phyloP scores from a whole-genome alignment of 2,888 invertebrate species.

The Agapostemon virescens region DNA sequence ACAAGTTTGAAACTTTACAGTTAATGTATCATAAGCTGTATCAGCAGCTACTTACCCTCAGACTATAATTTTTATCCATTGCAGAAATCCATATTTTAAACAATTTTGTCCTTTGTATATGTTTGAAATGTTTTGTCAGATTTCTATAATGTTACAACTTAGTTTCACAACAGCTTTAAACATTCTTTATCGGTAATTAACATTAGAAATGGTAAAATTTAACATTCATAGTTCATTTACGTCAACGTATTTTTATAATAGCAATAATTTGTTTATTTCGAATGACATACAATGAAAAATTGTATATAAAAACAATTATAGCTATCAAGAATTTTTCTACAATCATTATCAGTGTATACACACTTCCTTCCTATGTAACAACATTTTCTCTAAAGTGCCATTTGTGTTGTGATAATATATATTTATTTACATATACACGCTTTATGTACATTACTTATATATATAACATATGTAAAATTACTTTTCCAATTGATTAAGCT shows the following conservation, averaged over 20 bases:
- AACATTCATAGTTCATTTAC: constrained; percentile 1
- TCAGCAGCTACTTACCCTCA: no score
- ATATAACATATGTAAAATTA: constrained; percentile 35
- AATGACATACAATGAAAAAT: constrained; percentile 47
- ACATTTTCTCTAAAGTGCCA: constrained; percentile 42
- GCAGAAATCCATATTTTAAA: no score
- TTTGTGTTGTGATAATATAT: constrained; percentile 36
- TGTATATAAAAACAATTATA: constrained; percentile 51
- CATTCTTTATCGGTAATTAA: not conserved
- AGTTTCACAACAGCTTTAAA: not conserved
- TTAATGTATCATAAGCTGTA: no score
- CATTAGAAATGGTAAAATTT: not conserved
- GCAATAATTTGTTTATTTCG: constrained; percentile 37
- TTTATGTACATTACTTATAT: constrained; percentile 49
- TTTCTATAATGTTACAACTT: not conserved
- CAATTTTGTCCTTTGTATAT: no score
- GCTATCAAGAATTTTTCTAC: constrained; percentile 39
- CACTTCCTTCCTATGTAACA: constrained; percentile 27
- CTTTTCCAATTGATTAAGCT: constrained; percentile 21
- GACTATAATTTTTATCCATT: no score
- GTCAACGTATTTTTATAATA: constrained; percentile 27
- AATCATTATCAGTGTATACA: constrained; percentile 15
- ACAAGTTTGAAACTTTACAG: not conserved
- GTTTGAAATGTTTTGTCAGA: not conserved
- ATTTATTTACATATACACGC: constrained; percentile 48